Base-by-base conservation (phyloP, 2,113 vertebrate genomes). In the Lethenteron reissneri region DNA sequence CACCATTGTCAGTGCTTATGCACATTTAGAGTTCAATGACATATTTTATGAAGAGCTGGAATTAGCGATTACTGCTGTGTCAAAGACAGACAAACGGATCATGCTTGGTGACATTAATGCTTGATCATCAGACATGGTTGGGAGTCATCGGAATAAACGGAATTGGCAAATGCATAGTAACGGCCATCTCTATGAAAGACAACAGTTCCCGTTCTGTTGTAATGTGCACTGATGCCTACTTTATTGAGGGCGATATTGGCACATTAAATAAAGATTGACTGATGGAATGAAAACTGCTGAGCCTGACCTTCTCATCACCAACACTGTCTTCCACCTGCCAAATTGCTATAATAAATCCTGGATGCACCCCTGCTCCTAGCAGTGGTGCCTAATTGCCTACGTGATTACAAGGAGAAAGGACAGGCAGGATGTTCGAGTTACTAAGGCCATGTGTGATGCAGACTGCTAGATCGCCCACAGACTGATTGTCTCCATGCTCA, bases 41-140 rank as follows among this genome's bases (percentile, higher is more conserved):
- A 64, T 7, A 8, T 64, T 64, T 15, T 64, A 19, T 64, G 60
- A 64, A 15, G 60, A 64, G 14, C 60, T 64, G 14, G 14, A 19
- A 14, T 64, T 19, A 41, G 14, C 17, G 3, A 64, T 64, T 64
- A 19, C 60, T 64, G 60, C 60, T 64, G 60, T 64, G 17, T 19
- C 60, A 64, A 41, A 41, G 60, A 15, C 60, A 64, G 60, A 64
- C 60, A 64, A 64, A 19, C 60, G 14, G 14, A 64, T 64, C 60
- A 64, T 64, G 14, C 60, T 64, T 64, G 60, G 60, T 15, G 60
- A 64, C 17, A 15, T 64, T 64, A 64, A 64, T 64, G 60, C 60
- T 15, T 15, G 14, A 64, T 64, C 17, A 64, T 17, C 60, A 64
- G 60, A 19, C 60, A 64, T 15, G 60, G 60, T 14, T 15, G 17